Conservation (phyloP, 2,797 vertebrate genomes). For the Podarcis lilfordi region DNA sequence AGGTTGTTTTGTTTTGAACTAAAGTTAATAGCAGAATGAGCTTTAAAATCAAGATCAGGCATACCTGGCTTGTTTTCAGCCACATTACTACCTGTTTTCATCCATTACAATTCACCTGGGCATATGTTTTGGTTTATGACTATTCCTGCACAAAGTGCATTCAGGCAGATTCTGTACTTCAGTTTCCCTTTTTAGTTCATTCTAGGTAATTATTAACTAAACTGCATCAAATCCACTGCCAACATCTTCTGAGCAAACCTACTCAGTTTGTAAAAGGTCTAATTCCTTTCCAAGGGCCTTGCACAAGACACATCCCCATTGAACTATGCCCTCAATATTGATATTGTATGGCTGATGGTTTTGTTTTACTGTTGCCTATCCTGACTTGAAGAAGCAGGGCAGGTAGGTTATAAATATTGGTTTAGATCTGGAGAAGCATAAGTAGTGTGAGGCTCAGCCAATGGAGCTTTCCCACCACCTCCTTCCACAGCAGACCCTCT, state of each 20-base stretch:
- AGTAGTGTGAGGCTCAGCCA: no score
- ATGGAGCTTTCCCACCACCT: neutral
- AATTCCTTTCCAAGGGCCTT: neutral
- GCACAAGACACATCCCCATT: neutral
- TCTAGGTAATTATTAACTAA: slow-evolving; percentile 25
- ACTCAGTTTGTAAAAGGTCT: neutral
- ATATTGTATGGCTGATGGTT: neutral
- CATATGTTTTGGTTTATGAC: slow-evolving; percentile 8
- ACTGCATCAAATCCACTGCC: neutral
- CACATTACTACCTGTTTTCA: neutral
- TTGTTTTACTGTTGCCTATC: neutral
- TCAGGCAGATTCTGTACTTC: slow-evolving; percentile 2
- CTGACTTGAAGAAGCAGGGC: neutral
- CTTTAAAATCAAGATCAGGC: neutral
- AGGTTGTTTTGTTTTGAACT: neutral
- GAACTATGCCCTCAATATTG: neutral
- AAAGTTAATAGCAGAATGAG: neutral
- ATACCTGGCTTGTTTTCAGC: slow-evolving; percentile 2
- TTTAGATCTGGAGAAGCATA: neutral
- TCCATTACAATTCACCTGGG: neutral
- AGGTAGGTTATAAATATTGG: neutral
- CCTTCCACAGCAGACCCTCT: no score
- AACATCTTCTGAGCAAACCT: neutral
- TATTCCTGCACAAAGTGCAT: slow-evolving; percentile 16
- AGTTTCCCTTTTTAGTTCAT: neutral